Evolutionary conservation across 2,888 invertebrate species (phyloP).

Genomic region (Hoplodrina blanda): DNA sequence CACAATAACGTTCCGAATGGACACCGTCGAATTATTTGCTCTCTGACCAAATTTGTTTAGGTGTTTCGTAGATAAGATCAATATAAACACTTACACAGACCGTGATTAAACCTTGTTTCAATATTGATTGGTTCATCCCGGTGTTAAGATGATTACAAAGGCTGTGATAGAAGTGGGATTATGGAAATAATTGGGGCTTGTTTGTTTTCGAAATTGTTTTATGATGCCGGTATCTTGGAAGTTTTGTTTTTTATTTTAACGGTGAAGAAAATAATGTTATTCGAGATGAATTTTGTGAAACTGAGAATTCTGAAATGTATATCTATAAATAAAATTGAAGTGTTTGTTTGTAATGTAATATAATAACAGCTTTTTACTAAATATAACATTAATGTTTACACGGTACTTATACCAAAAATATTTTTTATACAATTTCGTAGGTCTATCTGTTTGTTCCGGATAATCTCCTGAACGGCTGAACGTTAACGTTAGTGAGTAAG

Average conservation of each 20-base stretch:
- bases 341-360: too few relatives aligned
- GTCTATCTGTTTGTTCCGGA: too few relatives aligned
- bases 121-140: slow-evolving; percentile 50
- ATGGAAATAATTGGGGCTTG: slow-evolving; percentile 54
- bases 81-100: slow-evolving; percentile 54
- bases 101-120: slow-evolving; percentile 58
- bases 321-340: too few relatives aligned
- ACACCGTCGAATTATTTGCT: slow-evolving; percentile 61
- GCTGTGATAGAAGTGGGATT: slow-evolving; percentile 47
- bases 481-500: too few relatives aligned
- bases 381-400: too few relatives aligned
- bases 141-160: slow-evolving; percentile 56
- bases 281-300: background rate
- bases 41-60: slow-evolving; percentile 68
- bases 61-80: slow-evolving; percentile 59
- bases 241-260: slow-evolving; percentile 3
- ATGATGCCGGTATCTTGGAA: background rate
- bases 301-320: too few relatives aligned
- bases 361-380: too few relatives aligned
- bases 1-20: slow-evolving; percentile 56
- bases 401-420: too few relatives aligned
- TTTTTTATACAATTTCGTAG: too few relatives aligned
- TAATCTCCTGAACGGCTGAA: too few relatives aligned
- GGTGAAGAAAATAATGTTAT: background rate
- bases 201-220: slow-evolving; percentile 53